Conservation (phyloP, 2,113 vertebrate species). For the Motacilla tschutschensis region DNA sequence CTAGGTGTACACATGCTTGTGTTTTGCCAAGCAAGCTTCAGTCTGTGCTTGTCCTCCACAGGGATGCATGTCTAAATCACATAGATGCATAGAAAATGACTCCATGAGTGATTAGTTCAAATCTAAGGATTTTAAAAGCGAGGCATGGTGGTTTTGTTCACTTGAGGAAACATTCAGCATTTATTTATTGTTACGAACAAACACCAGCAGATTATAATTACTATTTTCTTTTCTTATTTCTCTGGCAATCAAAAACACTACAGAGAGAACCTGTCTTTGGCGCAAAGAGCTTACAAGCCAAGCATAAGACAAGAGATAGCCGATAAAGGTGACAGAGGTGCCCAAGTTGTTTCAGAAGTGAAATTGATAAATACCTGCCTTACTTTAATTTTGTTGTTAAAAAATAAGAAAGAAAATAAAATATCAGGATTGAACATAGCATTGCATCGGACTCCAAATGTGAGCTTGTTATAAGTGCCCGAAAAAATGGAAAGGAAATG, state of each 20-base stretch:
- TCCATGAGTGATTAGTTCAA: not conserved
- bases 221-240: not conserved
- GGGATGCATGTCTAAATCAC: not conserved
- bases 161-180: not conserved
- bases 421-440: not conserved
- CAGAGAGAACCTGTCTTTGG: not conserved
- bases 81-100: not conserved
- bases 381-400: not conserved
- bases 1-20: accelerated
- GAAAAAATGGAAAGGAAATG: not conserved
- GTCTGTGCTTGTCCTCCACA: not conserved
- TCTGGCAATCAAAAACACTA: not conserved
- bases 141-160: not conserved
- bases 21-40: not conserved
- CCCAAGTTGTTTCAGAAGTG: not conserved
- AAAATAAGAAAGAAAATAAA: not conserved
- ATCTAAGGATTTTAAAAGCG: not conserved
- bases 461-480: not conserved
- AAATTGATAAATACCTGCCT: not conserved
- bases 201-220: not conserved
- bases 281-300: not conserved
- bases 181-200: not conserved
- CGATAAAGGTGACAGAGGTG: not conserved
- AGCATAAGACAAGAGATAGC: not conserved
- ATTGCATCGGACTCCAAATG: not conserved